phyloP scores from a whole-genome alignment of 2,888 invertebrate species.

The Lamellibrachia columna region DNA sequence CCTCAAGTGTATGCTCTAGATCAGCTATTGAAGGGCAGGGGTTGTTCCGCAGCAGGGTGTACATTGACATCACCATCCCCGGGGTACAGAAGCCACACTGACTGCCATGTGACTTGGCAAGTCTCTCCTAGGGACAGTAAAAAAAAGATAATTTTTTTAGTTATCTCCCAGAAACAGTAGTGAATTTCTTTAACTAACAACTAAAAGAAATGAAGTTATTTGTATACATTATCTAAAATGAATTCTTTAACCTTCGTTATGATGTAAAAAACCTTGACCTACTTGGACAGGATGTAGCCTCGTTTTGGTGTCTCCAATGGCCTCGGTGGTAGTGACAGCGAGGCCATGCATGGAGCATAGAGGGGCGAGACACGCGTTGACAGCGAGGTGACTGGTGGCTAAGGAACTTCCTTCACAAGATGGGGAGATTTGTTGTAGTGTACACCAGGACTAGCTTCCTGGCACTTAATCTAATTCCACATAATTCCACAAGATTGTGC shows the following conservation, averaged over 20 bases:
- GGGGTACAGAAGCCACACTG: conserved; percentile 97
- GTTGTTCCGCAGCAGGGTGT: conserved; percentile 81
- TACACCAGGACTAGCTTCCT: no score
- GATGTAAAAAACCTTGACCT: neutral
- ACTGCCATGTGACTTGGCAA: conserved; percentile 90
- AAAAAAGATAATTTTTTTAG: neutral
- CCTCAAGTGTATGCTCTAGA: conserved; percentile 70
- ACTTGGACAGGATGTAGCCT: conserved; percentile 63
- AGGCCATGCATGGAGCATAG: conserved; percentile 59
- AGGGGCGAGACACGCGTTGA: conserved; percentile 61
- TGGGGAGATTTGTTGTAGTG: no score
- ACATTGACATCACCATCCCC: conserved; percentile 98
- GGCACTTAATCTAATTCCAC: no score
- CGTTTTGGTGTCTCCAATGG: conserved; percentile 56
- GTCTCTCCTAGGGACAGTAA: conserved; percentile 65
- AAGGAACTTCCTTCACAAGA: neutral
- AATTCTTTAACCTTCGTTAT: neutral
- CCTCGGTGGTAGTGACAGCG: conserved; percentile 64
- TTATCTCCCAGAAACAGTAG: neutral
- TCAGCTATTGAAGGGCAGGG: conserved; percentile 79
- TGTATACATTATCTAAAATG: neutral
- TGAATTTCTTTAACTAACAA: no score
- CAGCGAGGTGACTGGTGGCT: conserved; percentile 45
- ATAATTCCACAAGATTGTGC: no score
- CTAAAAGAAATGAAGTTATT: no score